Conservation (phyloP, 2,888 invertebrate species). For the Nemapogon koenigi region DNA sequence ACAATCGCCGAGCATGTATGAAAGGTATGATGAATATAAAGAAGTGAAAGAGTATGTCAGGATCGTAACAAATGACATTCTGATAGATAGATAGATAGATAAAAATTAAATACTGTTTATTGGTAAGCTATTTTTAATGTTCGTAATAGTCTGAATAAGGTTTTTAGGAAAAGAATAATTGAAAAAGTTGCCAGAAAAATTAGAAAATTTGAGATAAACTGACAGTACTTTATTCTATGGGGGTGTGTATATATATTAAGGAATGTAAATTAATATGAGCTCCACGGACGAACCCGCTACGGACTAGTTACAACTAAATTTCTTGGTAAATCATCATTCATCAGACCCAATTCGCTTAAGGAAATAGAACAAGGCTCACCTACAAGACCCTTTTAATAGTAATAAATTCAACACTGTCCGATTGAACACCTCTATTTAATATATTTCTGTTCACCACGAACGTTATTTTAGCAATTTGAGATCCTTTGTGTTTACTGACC, state of each 20-base stretch:
- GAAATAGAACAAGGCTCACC: constrained; percentile 41
- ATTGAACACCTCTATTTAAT: constrained; percentile 48
- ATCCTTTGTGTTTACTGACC: constrained; percentile 53
- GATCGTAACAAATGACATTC: too few species aligned
- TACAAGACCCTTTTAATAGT: constrained; percentile 24
- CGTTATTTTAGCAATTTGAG: constrained; percentile 64
- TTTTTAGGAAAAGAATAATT: neutral
- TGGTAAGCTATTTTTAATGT: too few species aligned
- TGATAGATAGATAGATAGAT: too few species aligned
- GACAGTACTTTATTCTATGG: too few species aligned
- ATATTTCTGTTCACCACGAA: constrained; percentile 62
- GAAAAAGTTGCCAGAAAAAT: neutral
- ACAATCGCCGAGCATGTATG: too few species aligned
- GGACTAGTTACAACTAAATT: neutral
- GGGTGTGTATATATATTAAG: too few species aligned
- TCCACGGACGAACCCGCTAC: neutral
- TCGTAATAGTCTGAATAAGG: neutral
- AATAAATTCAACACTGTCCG: constrained; percentile 38
- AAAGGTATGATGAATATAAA: too few species aligned
- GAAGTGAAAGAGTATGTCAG: too few species aligned
- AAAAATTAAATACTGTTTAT: too few species aligned
- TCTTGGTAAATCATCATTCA: constrained; percentile 6
- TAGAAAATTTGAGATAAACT: neutral
- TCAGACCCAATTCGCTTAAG: constrained; percentile 21
- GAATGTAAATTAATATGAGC: too few species aligned